Base-by-base conservation (phyloP, 2,888 invertebrate species). In the Xestia sexstrigata region DNA sequence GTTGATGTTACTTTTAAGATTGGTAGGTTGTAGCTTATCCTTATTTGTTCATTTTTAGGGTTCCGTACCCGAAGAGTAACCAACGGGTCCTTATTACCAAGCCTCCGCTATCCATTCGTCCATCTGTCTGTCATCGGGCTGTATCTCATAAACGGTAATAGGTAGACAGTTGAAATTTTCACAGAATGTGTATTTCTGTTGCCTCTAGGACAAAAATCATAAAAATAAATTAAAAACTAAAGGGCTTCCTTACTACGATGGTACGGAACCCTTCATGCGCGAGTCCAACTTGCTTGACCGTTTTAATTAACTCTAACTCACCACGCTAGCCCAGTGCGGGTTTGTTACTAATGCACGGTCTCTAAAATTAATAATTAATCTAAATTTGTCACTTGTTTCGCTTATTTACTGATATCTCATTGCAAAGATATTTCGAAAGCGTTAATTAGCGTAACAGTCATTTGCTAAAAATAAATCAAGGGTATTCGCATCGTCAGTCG, bases 361-460 rank as follows among this genome's bases (percentile, higher is more conserved):
- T 35, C 30, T 9, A 30, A 60, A 20, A 20, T 9, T 20, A 9
- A 20, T 60, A 63, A 63, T 39, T 39, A 63, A 39, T 63, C 39
- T 13, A 15, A 42, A 42, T 65, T 42, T 42, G n/a, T 65, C 65
- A 42, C n/a, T 8, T 1, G 15, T 15, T 15, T 65, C 9, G 7
- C n/a, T 65, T 1, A n/a, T 7, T 39, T 15, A 42, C 30, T 45
- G 23, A 63, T 39, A 42, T 63, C 8, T 79, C 42, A 35, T 15
- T 62, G 42, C 26, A 62, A 47, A 62, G 20, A 26, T 63, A 70
- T 63, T 73, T 74, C 20, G 23, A 47, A 52, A 68, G 72, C 74
- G 70, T 74, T 82, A 85, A 85, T 85, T 85, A 77, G 75, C 68
- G 70, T 74, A 39, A 30, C 68, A 85, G 78, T 74, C 67, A 65